Conservation (phyloP, 2,797 vertebrate species). For the Trematomus bernacchii region DNA sequence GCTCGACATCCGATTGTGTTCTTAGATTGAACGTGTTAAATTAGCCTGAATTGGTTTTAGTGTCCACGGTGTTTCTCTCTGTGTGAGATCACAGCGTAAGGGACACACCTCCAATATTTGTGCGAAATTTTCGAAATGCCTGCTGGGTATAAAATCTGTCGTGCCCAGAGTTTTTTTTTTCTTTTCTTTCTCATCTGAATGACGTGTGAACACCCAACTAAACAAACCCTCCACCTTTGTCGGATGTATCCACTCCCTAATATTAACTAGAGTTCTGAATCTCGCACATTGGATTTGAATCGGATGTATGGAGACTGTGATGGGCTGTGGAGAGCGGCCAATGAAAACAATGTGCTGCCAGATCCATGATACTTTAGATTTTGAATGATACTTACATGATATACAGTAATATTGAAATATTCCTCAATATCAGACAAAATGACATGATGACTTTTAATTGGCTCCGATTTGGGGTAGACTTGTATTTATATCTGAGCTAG, state of each 20-base stretch:
- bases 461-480: constrained; percentile 32
- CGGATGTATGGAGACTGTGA: neutral
- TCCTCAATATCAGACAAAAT: constrained; percentile 5
- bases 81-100: constrained; percentile 26
- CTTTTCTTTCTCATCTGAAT: neutral
- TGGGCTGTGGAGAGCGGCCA: constrained; percentile 15
- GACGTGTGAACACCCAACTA: constrained; percentile 31
- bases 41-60: neutral
- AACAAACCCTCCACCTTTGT: constrained; percentile 10
- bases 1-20: neutral
- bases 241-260: neutral
- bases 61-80: constrained; percentile 8
- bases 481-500: constrained; percentile 68
- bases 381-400: neutral
- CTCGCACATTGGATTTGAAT: constrained; percentile 1
- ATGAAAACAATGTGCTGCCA: constrained; percentile 21
- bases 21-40: neutral
- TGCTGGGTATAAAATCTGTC: constrained; percentile 76
- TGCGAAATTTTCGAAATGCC: constrained; percentile 77
- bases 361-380: neutral
- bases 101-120: constrained; percentile 79
- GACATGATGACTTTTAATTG: constrained; percentile 42
- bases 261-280: constrained; percentile 2
- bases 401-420: neutral
- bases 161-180: constrained; percentile 50